These are phyloP conservation scores for Rhopalosiphum nymphaeae DNA, from an alignment of 2,888 invertebrate species.

Conservation along the genomic window DNA sequence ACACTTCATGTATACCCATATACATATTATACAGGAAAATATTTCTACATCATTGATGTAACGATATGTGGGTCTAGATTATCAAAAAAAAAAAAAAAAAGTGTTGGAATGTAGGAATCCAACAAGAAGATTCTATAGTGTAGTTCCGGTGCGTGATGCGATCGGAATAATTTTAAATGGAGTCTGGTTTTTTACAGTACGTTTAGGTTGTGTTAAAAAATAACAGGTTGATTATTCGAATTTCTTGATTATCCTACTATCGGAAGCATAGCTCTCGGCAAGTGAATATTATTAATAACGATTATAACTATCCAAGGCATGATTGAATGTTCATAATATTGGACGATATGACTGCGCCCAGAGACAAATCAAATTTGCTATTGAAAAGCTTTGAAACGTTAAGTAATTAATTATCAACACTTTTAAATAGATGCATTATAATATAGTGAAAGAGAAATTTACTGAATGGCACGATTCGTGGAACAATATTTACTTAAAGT, in stretches of 20 bases:
- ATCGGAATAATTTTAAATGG: background rate
- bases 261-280: background rate
- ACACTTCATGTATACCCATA: background rate
- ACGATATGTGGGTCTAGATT: background rate
- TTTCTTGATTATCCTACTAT: background rate
- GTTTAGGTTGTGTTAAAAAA: background rate
- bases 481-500: conserved; percentile 31
- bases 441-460: conserved; percentile 20
- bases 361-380: background rate
- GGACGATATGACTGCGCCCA: background rate
- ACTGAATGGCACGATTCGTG: conserved; percentile 11
- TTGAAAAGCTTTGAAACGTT: background rate
- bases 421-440: background rate
- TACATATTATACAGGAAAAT: background rate
- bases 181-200: background rate
- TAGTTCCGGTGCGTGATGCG: background rate
- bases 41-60: background rate
- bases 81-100: background rate
- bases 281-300: background rate
- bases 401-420: conserved; percentile 14
- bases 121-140: background rate
- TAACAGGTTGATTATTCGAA: background rate
- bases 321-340: conserved; percentile 25
- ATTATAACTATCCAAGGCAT: background rate
- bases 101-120: conserved; percentile 17